Percentiles rank a stretch among this genome's conserved stretches.
Evolutionary conservation across 2,113 vertebrate species (phyloP).

Genomic region (Phainopepla nitens): DNA sequence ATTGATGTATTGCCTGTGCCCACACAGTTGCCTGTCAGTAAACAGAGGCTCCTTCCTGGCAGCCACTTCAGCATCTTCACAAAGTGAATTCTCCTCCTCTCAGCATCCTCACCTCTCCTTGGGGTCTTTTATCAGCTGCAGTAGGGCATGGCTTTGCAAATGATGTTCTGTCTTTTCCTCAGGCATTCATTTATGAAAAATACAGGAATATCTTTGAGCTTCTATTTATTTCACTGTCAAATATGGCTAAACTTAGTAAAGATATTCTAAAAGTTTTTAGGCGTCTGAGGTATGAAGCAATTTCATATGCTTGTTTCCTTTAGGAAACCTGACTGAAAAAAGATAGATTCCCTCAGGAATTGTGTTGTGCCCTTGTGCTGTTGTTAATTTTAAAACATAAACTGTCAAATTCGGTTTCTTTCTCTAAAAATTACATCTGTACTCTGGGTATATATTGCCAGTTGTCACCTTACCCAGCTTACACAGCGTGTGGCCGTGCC

Average conservation of each 20-base stretch:
- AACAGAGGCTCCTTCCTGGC: not conserved
- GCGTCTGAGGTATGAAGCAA: not conserved
- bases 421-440: not conserved
- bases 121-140: not conserved
- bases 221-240: not conserved
- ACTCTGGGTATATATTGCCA: not conserved
- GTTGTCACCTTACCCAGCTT: not conserved
- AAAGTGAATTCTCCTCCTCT: not conserved
- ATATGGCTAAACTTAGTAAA: not conserved
- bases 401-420: not conserved
- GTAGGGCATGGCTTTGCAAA: not conserved
- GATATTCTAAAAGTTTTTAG: not conserved
- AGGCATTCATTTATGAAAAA: not conserved
- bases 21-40: not conserved
- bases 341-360: not conserved
- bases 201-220: not conserved
- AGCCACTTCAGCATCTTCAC: not conserved
- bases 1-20: not conserved
- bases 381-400: not conserved
- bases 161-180: not conserved
- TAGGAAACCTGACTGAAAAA: not conserved
- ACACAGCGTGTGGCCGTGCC: not conserved
- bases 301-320: not conserved
- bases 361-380: no score
- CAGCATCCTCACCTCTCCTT: not conserved